A percentile compares a stretch with the other conserved stretches of the same genome.
phyloP scores from a whole-genome alignment of 2,888 invertebrate genomes.

The Linnaemya vulpina region DNA sequence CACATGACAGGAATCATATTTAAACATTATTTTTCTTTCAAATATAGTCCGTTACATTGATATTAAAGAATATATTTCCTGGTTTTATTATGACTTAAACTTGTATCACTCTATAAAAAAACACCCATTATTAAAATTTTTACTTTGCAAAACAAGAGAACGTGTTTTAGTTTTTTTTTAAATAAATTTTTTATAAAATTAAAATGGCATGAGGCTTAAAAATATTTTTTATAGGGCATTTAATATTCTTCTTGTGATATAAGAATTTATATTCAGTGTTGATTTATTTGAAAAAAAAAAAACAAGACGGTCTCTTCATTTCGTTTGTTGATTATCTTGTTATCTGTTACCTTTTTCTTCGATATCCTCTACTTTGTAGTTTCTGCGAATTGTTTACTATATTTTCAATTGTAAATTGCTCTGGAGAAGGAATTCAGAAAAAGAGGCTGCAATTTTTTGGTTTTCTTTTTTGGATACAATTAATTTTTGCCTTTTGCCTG shows the following conservation, averaged over 20 bases:
- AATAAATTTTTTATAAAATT: too few relatives aligned
- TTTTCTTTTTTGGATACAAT: slow-evolving; percentile 23
- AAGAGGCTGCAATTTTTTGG: slow-evolving; percentile 29
- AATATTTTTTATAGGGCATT: not conserved
- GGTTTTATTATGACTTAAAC: too few relatives aligned
- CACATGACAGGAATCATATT: too few relatives aligned
- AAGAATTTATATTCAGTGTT: not conserved
- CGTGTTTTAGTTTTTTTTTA: too few relatives aligned
- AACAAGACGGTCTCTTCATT: slow-evolving; percentile 72
- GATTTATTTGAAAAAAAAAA: not conserved
- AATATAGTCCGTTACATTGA: too few relatives aligned
- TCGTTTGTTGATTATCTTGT: slow-evolving; percentile 77
- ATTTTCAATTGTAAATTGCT: slow-evolving; percentile 57
- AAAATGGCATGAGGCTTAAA: too few relatives aligned
- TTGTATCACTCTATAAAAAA: too few relatives aligned
- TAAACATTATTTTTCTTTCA: too few relatives aligned
- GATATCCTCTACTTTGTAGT: not conserved
- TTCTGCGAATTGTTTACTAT: slow-evolving; percentile 67
- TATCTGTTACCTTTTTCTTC: slow-evolving; percentile 72
- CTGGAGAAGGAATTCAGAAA: not conserved
- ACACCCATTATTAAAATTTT: too few relatives aligned
- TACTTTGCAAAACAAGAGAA: too few relatives aligned
- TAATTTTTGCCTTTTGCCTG: slow-evolving; percentile 32
- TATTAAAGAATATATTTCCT: too few relatives aligned
- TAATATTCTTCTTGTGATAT: not conserved